phyloP scores from a whole-genome alignment of 1,140 invertebrate genomes.

The Heliconius melpomene region DNA sequence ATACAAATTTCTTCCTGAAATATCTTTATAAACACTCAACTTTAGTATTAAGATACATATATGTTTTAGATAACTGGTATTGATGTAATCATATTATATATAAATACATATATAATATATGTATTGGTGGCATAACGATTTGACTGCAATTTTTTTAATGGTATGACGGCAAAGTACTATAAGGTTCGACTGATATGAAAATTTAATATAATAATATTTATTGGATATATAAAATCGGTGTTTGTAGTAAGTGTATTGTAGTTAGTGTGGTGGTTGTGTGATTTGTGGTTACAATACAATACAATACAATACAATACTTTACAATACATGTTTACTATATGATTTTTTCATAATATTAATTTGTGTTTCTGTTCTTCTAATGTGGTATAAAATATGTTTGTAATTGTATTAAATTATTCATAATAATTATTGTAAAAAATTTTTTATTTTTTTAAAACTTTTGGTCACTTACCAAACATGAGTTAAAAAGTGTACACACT shows the following conservation, averaged over 20 bases:
- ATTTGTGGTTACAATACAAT: constrained; percentile 23
- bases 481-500: constrained; percentile 9
- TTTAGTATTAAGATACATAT: not conserved
- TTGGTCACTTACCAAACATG: constrained; percentile 1
- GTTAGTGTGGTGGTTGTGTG: constrained; percentile 11
- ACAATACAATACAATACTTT: not conserved
- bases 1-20: constrained; percentile 3
- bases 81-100: not conserved
- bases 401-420: not conserved
- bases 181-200: constrained; percentile 35
- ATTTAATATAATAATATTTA: constrained; percentile 17
- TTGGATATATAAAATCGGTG: constrained; percentile 4
- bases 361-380: not conserved
- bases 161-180: constrained; percentile 20
- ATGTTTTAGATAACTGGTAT: not conserved
- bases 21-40: not conserved
- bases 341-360: not conserved
- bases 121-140: constrained; percentile 3
- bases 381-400: not conserved
- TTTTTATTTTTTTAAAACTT: not conserved
- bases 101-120: not conserved
- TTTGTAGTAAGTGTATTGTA: not conserved
- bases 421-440: not conserved
- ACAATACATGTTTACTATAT: not conserved
- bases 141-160: not conserved